Percentiles rank a stretch among this genome's conserved stretches.
phyloP scores from a whole-genome alignment of 2,888 invertebrate genomes.

The Tribolium freemani region DNA sequence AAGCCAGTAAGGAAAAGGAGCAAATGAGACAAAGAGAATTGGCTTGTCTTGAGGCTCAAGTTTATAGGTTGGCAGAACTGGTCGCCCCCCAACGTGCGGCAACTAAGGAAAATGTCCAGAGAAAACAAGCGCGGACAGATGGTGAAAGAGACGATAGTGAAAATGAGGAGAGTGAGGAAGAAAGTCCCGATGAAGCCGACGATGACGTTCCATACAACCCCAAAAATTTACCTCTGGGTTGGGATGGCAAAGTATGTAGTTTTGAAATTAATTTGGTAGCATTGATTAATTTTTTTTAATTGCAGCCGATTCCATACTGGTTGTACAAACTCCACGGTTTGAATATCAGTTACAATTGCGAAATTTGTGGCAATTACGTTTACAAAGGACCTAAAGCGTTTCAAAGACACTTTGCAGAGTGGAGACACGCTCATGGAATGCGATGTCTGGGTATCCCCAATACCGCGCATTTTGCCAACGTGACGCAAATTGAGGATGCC shows the following conservation, averaged over 20 bases:
- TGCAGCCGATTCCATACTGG: slow-evolving; percentile 91
- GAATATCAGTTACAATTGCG: slow-evolving; percentile 98
- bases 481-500: slow-evolving; percentile 98
- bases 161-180: slow-evolving; percentile 86
- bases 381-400: slow-evolving; percentile 99
- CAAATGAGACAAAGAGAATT: slow-evolving; percentile 86
- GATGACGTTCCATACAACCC: slow-evolving; percentile 99
- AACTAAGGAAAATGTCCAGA: slow-evolving; percentile 98
- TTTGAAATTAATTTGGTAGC: neutral
- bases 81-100: slow-evolving; percentile 88
- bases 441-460: slow-evolving; percentile 97
- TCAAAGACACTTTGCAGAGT: slow-evolving; percentile 97
- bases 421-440: slow-evolving; percentile 95
- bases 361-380: slow-evolving; percentile 98
- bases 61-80: slow-evolving; percentile 88
- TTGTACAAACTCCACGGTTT: slow-evolving; percentile 98
- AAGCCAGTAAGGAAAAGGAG: slow-evolving; percentile 74
- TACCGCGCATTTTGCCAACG: slow-evolving; percentile 99
- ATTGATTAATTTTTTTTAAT: slow-evolving; percentile 28
- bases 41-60: slow-evolving; percentile 89
- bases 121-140: slow-evolving; percentile 96
- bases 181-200: slow-evolving; percentile 88
- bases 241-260: slow-evolving; percentile 91
- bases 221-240: slow-evolving; percentile 98
- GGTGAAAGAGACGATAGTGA: slow-evolving; percentile 94